A percentile compares a stretch with the other conserved stretches of the same genome.
Evolutionary conservation across 2,113 vertebrate genomes (phyloP).

Genomic region (Regulus satrapa): DNA sequence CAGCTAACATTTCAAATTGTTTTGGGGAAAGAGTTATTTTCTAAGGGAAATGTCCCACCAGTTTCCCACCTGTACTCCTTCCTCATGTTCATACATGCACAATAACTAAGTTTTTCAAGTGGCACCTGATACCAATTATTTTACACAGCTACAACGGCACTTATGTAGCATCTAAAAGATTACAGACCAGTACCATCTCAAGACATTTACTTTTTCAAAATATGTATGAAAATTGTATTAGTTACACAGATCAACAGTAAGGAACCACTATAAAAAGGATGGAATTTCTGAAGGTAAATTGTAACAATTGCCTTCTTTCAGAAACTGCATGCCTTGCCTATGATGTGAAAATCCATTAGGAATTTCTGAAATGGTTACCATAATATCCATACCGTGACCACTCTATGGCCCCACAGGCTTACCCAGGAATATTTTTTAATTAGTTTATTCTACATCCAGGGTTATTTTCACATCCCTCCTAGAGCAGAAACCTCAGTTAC

Average conservation of each 20-base stretch:
- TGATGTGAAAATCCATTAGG: not conserved
- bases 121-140: not conserved
- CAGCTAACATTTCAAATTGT: not conserved
- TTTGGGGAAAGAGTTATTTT: not conserved
- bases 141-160: not conserved
- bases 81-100: not conserved
- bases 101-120: not conserved
- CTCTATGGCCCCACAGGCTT: not conserved
- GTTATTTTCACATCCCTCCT: slow-evolving; percentile 6
- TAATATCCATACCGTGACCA: not conserved
- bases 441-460: not conserved
- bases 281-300: not conserved
- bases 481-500: not conserved
- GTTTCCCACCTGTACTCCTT: not conserved
- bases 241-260: not conserved
- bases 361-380: not conserved
- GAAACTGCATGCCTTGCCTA: not conserved
- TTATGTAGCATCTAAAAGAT: not conserved
- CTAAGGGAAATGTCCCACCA: not conserved
- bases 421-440: not conserved
- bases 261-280: not conserved
- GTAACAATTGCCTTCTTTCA: not conserved
- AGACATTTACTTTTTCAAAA: not conserved
- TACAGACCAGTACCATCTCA: not conserved
- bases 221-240: not conserved